Conservation (phyloP, 2,113 vertebrate genomes). For the Microcebus ravelobensis region DNA sequence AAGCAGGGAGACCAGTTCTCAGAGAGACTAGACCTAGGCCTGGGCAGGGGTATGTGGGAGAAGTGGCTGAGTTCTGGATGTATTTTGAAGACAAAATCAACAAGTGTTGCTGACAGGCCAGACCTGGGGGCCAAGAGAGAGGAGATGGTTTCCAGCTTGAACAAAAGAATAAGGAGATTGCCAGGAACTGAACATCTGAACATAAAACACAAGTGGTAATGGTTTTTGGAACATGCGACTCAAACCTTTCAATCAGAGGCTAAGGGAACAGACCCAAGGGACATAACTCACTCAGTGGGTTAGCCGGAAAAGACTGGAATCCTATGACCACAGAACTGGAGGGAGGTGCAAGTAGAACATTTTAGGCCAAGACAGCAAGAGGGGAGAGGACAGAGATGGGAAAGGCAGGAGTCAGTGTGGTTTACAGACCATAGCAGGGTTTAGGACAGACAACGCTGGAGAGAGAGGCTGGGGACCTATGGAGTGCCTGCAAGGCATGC, state of each 20-base stretch:
- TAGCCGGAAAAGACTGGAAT: neutral
- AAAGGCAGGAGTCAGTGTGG: neutral
- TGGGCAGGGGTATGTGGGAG: neutral
- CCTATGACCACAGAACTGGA: neutral
- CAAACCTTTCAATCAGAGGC: neutral
- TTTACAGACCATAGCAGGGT: neutral
- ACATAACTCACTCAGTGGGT: neutral
- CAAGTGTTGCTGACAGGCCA: neutral
- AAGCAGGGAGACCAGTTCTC: neutral
- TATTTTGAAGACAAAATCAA: neutral
- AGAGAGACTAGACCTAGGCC: neutral
- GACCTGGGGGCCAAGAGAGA: neutral
- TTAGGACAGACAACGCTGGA: neutral
- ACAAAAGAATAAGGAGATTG: neutral
- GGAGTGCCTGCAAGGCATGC: neutral
- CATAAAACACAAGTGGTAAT: neutral
- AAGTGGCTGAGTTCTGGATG: neutral
- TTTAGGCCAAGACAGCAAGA: rapidly evolving
- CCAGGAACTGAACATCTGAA: neutral
- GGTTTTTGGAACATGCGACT: neutral
- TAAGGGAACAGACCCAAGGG: neutral
- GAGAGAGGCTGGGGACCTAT: neutral
- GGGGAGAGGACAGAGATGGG: neutral
- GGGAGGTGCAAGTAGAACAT: no score
- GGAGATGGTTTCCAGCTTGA: neutral